Evolutionary conservation across 2,888 invertebrate genomes (phyloP).

Genomic region (Luperina testacea): DNA sequence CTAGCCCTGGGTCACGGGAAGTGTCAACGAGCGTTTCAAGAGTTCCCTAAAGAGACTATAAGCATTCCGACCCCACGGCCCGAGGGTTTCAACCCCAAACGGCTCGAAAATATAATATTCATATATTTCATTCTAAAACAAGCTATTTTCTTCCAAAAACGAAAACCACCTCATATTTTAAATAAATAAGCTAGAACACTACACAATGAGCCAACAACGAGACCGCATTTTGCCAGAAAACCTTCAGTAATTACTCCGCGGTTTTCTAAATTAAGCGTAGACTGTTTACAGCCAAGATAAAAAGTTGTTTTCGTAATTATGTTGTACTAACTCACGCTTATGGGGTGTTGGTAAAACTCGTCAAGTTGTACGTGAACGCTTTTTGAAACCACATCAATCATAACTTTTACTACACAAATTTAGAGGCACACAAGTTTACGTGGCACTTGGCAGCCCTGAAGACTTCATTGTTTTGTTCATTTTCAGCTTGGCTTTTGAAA

Average conservation of each 20-base stretch:
- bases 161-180: not conserved
- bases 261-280: conserved; percentile 43
- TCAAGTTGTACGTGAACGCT: conserved; percentile 5
- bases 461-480: conserved; percentile 1
- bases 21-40: not conserved
- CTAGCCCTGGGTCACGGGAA: not conserved
- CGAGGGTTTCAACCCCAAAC: not conserved
- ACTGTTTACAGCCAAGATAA: conserved; percentile 27
- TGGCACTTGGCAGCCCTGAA: not conserved
- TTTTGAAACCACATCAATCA: conserved; percentile 46
- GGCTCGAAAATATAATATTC: not conserved
- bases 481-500: not conserved
- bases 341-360: conserved; percentile 26
- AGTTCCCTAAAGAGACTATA: too few relatives aligned
- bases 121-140: not conserved
- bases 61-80: not conserved
- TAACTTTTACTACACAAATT: not conserved
- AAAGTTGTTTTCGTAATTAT: conserved; percentile 38
- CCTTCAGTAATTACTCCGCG: conserved; percentile 47
- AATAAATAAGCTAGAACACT: conserved; percentile 12
- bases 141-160: not conserved
- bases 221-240: conserved; percentile 30
- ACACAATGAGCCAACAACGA: conserved; percentile 13
- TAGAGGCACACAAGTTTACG: not conserved
- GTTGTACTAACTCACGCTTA: conserved; percentile 40